These are phyloP conservation scores for Ammodramus savannarum DNA, from an alignment of 2,113 vertebrate genomes.

Conservation along the genomic window DNA sequence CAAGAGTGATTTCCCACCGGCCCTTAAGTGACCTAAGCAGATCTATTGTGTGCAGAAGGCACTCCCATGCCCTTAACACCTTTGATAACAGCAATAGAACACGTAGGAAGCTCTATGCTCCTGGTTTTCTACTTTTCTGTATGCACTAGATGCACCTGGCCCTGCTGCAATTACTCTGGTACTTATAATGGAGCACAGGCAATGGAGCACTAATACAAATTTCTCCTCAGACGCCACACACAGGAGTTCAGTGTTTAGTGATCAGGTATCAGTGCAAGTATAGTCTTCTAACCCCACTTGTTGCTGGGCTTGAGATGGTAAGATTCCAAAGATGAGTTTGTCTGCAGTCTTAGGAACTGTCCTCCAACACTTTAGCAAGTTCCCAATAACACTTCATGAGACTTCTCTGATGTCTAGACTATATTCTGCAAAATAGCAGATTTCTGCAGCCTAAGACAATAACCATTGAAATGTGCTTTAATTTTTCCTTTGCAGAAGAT, in stretches of 20 bases:
- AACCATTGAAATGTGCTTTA: neutral
- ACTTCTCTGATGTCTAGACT: neutral
- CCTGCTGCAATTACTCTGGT: neutral
- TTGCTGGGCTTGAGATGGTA: neutral
- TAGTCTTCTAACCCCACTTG: neutral
- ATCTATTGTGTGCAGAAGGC: neutral
- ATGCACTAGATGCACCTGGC: neutral
- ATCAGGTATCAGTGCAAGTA: neutral
- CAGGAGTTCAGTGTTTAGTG: neutral
- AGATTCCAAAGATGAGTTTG: neutral
- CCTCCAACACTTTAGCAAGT: neutral
- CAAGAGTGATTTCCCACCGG: neutral
- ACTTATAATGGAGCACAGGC: neutral
- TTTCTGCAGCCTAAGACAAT: neutral
- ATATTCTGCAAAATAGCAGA: neutral
- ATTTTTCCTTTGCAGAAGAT: neutral
- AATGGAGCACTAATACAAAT: neutral
- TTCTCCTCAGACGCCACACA: neutral
- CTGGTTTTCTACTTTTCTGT: neutral
- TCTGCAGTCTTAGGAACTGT: neutral
- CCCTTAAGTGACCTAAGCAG: neutral
- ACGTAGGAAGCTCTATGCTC: neutral
- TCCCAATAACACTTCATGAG: fast-evolving
- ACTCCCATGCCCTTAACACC: neutral
- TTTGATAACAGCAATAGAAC: neutral